These are phyloP conservation scores for Anarrhichthys ocellatus DNA, from an alignment of 2,113 vertebrate genomes.

Conservation along the genomic window DNA sequence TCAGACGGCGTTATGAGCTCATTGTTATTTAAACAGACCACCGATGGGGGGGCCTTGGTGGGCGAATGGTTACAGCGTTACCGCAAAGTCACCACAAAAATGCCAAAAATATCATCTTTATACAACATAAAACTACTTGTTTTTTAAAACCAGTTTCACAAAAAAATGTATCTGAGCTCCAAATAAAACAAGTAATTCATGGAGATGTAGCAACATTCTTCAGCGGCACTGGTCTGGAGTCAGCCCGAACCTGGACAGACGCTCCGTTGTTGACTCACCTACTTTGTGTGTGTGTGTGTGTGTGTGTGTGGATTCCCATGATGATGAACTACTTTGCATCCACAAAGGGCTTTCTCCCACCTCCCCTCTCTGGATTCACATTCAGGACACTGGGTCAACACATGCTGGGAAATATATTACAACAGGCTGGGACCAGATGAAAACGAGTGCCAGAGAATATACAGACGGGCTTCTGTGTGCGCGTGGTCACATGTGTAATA, in stretches of 20 bases:
- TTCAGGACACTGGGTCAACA: slow-evolving; percentile 47
- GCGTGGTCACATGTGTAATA: slow-evolving; percentile 18
- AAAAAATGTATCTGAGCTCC: not conserved
- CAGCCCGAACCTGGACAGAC: slow-evolving; percentile 33
- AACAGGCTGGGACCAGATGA: slow-evolving; percentile 15
- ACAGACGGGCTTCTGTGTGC: slow-evolving; percentile 8
- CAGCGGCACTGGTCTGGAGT: not conserved
- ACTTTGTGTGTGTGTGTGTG: not conserved
- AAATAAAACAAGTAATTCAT: not conserved
- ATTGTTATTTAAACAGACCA: not conserved
- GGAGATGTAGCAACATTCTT: not conserved
- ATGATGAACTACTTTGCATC: slow-evolving; percentile 39
- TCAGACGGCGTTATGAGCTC: not conserved
- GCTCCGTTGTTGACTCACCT: slow-evolving; percentile 48
- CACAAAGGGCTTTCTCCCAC: slow-evolving; percentile 36
- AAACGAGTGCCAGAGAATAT: not conserved
- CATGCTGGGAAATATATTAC: slow-evolving; percentile 36
- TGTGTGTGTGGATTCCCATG: slow-evolving; percentile 24
- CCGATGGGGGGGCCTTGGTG: not conserved
- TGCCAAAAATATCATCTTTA: not conserved
- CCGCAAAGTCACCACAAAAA: not conserved
- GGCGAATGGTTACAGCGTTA: not conserved
- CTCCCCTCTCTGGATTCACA: slow-evolving; percentile 42
- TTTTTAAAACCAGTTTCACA: not conserved
- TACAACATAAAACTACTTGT: not conserved